Conservation (phyloP, 2,797 vertebrate genomes). For the Limnodromus scolopaceus region DNA sequence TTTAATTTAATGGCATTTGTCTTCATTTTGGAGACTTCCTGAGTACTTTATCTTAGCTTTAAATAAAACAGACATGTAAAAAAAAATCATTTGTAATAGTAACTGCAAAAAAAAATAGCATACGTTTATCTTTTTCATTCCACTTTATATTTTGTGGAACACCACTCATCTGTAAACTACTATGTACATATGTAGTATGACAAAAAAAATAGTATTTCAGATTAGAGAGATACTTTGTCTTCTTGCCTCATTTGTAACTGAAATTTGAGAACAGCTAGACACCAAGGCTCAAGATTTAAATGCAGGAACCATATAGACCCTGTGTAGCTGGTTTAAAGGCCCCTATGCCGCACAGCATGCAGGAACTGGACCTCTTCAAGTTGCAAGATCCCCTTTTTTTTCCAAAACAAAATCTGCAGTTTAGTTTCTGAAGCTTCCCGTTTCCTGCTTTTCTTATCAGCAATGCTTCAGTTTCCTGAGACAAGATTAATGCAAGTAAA, state of each 20-base stretch:
- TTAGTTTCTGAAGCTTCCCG: background rate
- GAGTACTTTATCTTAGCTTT: background rate
- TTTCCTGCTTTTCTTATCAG: slow-evolving; percentile 17
- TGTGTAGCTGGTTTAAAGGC: background rate
- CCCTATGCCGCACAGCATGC: background rate
- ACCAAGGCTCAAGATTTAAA: background rate
- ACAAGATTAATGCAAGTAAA: background rate
- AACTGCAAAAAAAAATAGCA: background rate
- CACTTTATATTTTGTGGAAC: background rate
- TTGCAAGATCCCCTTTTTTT: background rate
- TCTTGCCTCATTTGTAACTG: background rate
- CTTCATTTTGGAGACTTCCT: slow-evolving; percentile 2
- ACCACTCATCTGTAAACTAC: background rate
- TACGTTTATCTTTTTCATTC: background rate
- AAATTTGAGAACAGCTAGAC: background rate
- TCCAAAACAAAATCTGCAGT: background rate
- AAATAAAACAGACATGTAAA: background rate
- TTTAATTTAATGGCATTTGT: background rate
- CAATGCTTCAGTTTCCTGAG: background rate
- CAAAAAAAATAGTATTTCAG: background rate
- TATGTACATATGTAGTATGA: background rate
- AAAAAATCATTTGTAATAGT: background rate
- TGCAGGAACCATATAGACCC: background rate
- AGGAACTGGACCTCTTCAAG: background rate
- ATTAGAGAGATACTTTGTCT: background rate